phyloP scores from a whole-genome alignment of 2,888 invertebrate genomes.

The Stenchaetothrips biformis region DNA sequence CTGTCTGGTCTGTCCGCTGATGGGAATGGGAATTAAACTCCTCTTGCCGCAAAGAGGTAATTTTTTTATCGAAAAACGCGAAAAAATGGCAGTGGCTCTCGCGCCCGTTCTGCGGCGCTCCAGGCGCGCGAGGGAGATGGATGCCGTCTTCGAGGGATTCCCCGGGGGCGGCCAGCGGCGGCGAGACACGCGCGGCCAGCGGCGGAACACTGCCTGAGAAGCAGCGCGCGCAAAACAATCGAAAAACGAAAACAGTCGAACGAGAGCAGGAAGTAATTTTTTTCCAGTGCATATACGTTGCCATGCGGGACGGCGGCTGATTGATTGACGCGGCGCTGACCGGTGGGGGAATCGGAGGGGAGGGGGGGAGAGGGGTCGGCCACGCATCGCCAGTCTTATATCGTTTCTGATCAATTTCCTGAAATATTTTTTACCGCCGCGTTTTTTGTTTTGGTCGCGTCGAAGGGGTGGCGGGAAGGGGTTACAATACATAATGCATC shows the following conservation, averaged over 20 bases:
- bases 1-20: background rate
- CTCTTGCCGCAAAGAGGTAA: background rate
- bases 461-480: slow-evolving; percentile 1
- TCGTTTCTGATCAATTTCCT: slow-evolving; percentile 23
- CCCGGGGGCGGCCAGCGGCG: background rate
- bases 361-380: background rate
- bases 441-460: slow-evolving; percentile 14
- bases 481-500: slow-evolving; percentile 25
- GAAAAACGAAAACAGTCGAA: no score
- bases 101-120: no score
- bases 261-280: background rate
- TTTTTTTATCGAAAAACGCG: no score
- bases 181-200: background rate
- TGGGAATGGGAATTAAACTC: background rate
- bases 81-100: background rate
- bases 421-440: background rate
- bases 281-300: background rate
- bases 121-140: no score
- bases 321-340: slow-evolving; percentile 16
- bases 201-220: background rate
- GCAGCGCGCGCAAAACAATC: no score
- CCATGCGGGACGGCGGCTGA: background rate
- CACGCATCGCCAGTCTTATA: slow-evolving; percentile 17
- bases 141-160: no score
- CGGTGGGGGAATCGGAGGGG: background rate